phyloP scores from a whole-genome alignment of 1,140 invertebrate species.

The Drosophila grimshawi region DNA sequence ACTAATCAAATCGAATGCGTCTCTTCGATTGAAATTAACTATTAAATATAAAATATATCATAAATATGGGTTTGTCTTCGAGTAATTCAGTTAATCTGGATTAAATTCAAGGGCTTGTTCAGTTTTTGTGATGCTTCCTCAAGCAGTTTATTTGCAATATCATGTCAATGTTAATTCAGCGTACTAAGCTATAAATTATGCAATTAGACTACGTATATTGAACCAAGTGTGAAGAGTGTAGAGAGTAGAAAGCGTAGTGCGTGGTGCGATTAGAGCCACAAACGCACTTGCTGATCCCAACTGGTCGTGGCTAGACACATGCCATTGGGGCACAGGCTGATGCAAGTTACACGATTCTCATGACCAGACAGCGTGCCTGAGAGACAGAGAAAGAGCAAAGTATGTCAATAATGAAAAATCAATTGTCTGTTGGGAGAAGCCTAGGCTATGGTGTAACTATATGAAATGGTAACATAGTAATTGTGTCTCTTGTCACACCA shows the following conservation, averaged over 20 bases:
- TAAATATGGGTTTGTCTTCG: too few species aligned
- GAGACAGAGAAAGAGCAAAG: slow-evolving; percentile 52
- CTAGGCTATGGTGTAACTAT: too few species aligned
- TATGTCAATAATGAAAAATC: not conserved
- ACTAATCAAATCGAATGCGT: not conserved
- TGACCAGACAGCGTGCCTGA: slow-evolving; percentile 91
- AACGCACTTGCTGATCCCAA: slow-evolving; percentile 94
- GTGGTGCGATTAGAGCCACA: slow-evolving; percentile 90
- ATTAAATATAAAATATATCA: too few species aligned
- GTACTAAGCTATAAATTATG: slow-evolving; percentile 17
- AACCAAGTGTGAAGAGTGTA: slow-evolving; percentile 16
- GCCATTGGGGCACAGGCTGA: slow-evolving; percentile 92
- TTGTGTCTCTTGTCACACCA: too few species aligned
- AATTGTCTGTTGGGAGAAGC: too few species aligned
- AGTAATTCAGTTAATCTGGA: too few species aligned
- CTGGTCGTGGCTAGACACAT: slow-evolving; percentile 93
- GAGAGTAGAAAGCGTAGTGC: not conserved
- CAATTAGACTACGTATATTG: slow-evolving; percentile 19
- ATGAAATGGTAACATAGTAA: too few species aligned
- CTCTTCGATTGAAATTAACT: too few species aligned
- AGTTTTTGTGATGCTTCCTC: slow-evolving; percentile 3
- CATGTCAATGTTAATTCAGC: not conserved
- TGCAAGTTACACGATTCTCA: slow-evolving; percentile 94
- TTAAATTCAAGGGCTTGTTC: not conserved
- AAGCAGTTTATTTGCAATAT: slow-evolving; percentile 28